Base-by-base conservation (phyloP, 2,888 invertebrate genomes). In the Leucophenga montana region DNA sequence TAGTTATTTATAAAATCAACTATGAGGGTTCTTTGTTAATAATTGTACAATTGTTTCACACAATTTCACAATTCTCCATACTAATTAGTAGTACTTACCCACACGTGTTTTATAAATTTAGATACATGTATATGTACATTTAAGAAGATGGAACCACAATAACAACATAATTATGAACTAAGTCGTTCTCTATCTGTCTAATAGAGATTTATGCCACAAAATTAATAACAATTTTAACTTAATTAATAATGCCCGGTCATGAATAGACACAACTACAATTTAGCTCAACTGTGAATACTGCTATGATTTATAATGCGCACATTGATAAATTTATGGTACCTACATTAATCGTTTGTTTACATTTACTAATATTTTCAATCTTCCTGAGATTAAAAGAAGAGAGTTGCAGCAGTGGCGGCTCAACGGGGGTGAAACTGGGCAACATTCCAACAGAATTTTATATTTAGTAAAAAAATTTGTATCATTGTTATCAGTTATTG, bases 171-270 rank as follows among this genome's bases (percentile, higher is more conserved):
- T 39, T 39, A 39, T 39, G 3, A 8, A 39, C 39, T 8, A 11
- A 39, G 11, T 39, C 39, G 9, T 39, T 39, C 39, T 39, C 39
- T 5, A 11, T 39, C 39, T 39, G 39, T 39, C 11, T 39, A 39
- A 39, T 39, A 39, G 39, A 39, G 85, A 81, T 85, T 82, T 75
- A 81, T 85, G 80, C 68, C 62, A 56, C 54, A 67, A 75, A 85
- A 81, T 81, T 83, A 81, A 81, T 81, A 85, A 85, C 82, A 80
- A 75, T 85, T 85, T 80, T 72, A 82, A 75, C 80, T 80, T 78
- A 81, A 85, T 81, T 81, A 81, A 85, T 85, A 81, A 81, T 72
- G 66, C 72, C n/a, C 39, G 66, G 39, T 39, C 39, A 39, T 11
- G 11, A 27, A 56, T 18, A 27, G 11, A 56, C 5, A 3, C 27